A percentile compares a stretch with the other conserved stretches of the same genome.
phyloP scores from a whole-genome alignment of 2,888 invertebrate species.

The Himalopsyche kuldschensis region DNA sequence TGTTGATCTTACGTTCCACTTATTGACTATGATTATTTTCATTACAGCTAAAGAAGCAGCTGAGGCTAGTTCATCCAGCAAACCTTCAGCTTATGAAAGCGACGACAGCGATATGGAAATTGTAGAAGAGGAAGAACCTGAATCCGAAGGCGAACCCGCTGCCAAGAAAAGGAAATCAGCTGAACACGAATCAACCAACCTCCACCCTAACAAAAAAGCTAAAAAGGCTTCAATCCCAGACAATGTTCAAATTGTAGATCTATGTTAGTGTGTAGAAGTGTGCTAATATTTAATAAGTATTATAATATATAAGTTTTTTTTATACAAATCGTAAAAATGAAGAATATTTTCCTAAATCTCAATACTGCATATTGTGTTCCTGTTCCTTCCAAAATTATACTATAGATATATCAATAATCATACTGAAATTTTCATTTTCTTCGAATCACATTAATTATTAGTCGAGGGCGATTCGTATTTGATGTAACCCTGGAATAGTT shows the following conservation, averaged over 20 bases:
- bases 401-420: background rate
- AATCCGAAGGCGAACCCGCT: background rate
- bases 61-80: conserved; percentile 48
- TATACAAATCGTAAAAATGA: background rate
- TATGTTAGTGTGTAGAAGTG: conserved; percentile 20
- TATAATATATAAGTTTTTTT: background rate
- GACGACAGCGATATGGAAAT: conserved; percentile 59
- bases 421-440: background rate
- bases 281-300: background rate
- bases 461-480: too few relatives aligned
- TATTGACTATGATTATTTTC: background rate
- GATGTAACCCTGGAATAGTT: too few relatives aligned
- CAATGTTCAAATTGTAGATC: conserved; percentile 34
- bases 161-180: conserved; percentile 42
- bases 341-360: background rate
- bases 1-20: background rate
- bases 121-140: conserved; percentile 41
- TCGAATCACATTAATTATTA: background rate
- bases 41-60: conserved; percentile 49
- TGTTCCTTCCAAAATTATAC: background rate
- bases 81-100: conserved; percentile 13
- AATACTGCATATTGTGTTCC: background rate
- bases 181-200: conserved; percentile 47
- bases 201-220: conserved; percentile 49
- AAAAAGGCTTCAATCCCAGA: conserved; percentile 43